Conservation (phyloP, 2,797 vertebrate genomes). For the Trachurus trachurus region DNA sequence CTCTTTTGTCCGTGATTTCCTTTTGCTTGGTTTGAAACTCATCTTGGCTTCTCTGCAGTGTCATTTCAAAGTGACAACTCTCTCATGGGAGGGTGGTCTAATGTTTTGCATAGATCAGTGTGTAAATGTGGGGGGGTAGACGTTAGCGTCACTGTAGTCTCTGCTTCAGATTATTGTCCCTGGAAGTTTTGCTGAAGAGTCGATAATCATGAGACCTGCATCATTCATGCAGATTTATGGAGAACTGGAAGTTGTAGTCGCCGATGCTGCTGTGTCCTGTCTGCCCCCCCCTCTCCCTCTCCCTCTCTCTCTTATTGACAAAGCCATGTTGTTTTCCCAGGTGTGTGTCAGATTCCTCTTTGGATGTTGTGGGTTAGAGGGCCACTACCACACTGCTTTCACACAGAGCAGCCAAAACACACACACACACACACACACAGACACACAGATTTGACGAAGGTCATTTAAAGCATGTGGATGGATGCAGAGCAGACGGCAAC, state of each 20-base stretch:
- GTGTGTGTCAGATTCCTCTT: constrained; percentile 69
- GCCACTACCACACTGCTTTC: constrained; percentile 64
- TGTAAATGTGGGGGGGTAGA: neutral
- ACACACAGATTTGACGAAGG: constrained; percentile 17
- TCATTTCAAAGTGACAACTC: constrained; percentile 11
- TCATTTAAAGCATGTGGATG: constrained; percentile 27
- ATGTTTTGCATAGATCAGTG: constrained; percentile 7
- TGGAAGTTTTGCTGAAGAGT: constrained; percentile 19
- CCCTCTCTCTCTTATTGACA: constrained; percentile 30
- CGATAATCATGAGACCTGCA: neutral
- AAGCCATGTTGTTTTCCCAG: constrained; percentile 66
- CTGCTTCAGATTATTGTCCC: constrained; percentile 30
- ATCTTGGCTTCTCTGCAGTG: neutral
- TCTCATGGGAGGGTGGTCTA: neutral
- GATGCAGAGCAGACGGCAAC: neutral
- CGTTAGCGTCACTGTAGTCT: neutral
- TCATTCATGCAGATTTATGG: constrained; percentile 32
- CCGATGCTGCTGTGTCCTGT: neutral
- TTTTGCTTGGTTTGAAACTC: neutral
- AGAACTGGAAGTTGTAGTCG: neutral
- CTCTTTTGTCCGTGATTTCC: constrained; percentile 25
- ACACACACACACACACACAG: constrained; percentile 8
- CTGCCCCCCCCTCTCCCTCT: neutral
- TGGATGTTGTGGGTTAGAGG: constrained; percentile 66
- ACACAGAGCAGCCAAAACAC: constrained; percentile 62